Base-by-base conservation (phyloP, 2,888 invertebrate species). In the Athripsodes cinereus region DNA sequence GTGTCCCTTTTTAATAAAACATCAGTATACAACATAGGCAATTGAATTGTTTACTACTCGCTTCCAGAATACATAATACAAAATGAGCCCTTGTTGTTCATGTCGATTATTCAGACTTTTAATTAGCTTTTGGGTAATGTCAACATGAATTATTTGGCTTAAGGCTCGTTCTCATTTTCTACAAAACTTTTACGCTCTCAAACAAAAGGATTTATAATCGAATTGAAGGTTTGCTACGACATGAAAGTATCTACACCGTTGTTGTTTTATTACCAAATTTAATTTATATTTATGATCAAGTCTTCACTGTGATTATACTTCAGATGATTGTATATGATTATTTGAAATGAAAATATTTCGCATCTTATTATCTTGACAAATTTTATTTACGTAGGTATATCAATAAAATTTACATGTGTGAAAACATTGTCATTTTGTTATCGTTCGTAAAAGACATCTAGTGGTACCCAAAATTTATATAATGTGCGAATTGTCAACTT, bases 71-170 rank as follows among this genome's bases (percentile, higher is more conserved):
- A 21, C 51, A 26, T 22, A 56, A 51, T 51, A 52, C 56, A 40
- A 52, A 52, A 48, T 20, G 48, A 48, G 55, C 19, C 31, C 47
- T 34, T 19, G 20, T 49, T 19, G 20, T 48, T 47, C 26, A 48
- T 35, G 55, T 55, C 55, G 48, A 55, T 55, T 55, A 55, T 49
- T 48, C 48, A 35, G 49, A 55, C 50, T 44, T 55, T 48, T 55
- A 55, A 55, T 55, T 55, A 55, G 55, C 49, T 35, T 26, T 54
- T 18, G 48, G 48, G 47, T 47, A 20, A 20, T 50, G 50, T 50
- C 50, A 50, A 50, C 50, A 50, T 50, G 50, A 26, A 50, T 50
- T 50, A 50, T 50, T 50, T 50, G 21, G 26, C 50, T 50, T 22
- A 18, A 50, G 50, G 22, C 50, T 50, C 22, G 11, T 21, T 22